phyloP scores from a whole-genome alignment of 2,113 vertebrate species.

The Cheilinus undulatus region DNA sequence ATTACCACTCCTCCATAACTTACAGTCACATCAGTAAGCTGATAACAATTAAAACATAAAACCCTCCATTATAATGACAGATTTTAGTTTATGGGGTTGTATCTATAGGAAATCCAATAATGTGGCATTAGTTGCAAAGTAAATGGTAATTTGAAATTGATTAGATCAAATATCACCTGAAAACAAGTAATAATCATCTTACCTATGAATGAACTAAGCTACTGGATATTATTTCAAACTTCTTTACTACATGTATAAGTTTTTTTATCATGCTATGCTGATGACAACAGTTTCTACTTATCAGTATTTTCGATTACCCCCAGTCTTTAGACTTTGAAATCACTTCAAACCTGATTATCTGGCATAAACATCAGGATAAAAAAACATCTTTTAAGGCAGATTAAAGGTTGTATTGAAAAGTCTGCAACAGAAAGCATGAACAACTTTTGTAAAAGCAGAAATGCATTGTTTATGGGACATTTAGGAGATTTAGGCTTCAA shows the following conservation, averaged over 20 bases:
- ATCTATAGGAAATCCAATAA: conserved; percentile 57
- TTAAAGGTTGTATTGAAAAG: not conserved
- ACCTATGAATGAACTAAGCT: not conserved
- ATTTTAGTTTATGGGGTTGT: conserved; percentile 76
- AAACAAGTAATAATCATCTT: not conserved
- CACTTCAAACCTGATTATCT: not conserved
- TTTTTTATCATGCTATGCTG: not conserved
- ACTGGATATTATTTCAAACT: not conserved
- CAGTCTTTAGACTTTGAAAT: no score
- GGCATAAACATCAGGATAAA: not conserved
- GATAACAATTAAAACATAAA: conserved; percentile 74
- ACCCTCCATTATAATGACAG: conserved; percentile 56
- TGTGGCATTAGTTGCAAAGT: conserved; percentile 48
- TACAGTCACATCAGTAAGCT: conserved; percentile 63
- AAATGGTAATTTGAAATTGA: conserved; percentile 38
- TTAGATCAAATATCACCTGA: conserved; percentile 36
- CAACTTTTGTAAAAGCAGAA: no score
- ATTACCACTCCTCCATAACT: conserved; percentile 68
- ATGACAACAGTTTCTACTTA: not conserved
- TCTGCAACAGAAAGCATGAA: no score
- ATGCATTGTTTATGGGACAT: not conserved
- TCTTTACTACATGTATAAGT: not conserved
- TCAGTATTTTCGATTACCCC: not conserved
- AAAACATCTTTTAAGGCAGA: not conserved
- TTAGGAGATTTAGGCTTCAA: no score